Evolutionary conservation across 2,113 vertebrate species (phyloP).

Genomic region (Furnarius figulus): DNA sequence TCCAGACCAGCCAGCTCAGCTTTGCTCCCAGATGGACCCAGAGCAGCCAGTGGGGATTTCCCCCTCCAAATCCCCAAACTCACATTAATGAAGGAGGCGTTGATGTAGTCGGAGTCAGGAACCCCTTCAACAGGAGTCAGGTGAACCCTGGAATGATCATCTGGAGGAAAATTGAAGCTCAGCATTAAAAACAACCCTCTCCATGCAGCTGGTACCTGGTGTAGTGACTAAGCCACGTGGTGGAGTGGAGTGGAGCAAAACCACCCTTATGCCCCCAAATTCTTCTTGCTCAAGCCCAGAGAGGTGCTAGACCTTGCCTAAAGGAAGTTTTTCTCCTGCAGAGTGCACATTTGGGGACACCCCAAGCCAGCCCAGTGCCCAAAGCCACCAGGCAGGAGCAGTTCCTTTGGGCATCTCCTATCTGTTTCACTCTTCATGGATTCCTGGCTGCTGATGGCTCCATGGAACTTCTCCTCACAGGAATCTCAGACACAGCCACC

Average conservation of each 20-base stretch:
- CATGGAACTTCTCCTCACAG: background rate
- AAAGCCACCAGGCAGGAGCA: background rate
- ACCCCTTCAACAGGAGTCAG: conserved; percentile 93
- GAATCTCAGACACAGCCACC: background rate
- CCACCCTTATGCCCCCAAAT: background rate
- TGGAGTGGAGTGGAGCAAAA: background rate
- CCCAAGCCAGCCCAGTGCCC: rapidly evolving
- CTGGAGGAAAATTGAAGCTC: conserved; percentile 63
- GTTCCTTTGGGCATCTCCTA: background rate
- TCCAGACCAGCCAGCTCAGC: background rate
- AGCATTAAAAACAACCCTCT: background rate
- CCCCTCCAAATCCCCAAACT: conserved; percentile 42
- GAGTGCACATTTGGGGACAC: rapidly evolving
- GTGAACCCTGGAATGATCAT: conserved; percentile 96
- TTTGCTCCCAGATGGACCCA: background rate
- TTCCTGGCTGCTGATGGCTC: background rate
- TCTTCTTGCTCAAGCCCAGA: background rate
- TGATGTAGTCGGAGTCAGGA: conserved; percentile 98
- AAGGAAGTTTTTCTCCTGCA: background rate
- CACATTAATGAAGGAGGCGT: conserved; percentile 97
- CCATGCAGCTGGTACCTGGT: rapidly evolving
- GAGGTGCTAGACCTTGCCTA: background rate
- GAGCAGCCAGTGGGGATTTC: background rate
- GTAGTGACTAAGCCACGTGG: rapidly evolving
- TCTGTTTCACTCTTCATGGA: rapidly evolving